These are phyloP conservation scores for Microhierax caerulescens DNA, from an alignment of 2,797 vertebrate species.

Conservation along the genomic window DNA sequence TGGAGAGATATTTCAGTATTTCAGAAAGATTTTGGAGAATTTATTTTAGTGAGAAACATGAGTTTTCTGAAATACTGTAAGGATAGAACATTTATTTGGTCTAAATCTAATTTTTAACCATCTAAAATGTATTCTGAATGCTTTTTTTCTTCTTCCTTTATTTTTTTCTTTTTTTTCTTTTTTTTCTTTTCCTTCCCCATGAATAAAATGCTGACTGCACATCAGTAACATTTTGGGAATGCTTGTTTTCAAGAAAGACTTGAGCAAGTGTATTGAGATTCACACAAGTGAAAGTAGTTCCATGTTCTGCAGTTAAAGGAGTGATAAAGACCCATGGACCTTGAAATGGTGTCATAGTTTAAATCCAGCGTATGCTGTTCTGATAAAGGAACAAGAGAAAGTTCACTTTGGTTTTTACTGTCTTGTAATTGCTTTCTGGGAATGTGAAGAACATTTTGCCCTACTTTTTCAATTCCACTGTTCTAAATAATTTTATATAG, in stretches of 20 bases:
- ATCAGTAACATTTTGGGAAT: neutral
- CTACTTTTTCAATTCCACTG: neutral
- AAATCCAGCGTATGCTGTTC: neutral
- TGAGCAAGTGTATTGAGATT: neutral
- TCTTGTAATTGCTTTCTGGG: neutral
- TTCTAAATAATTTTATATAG: neutral
- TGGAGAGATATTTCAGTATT: neutral
- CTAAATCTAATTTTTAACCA: neutral
- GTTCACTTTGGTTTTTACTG: neutral
- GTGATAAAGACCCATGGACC: neutral
- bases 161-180: too few relatives aligned
- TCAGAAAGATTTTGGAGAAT: neutral
- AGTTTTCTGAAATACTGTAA: neutral
- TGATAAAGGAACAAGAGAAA: neutral
- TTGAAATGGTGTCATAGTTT: neutral
- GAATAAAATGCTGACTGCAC: neutral
- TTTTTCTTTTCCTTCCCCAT: too few relatives aligned
- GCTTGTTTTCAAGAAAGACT: neutral
- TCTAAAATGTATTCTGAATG: neutral
- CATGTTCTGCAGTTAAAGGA: neutral
- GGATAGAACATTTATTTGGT: neutral
- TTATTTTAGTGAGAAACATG: neutral
- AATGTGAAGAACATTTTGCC: neutral
- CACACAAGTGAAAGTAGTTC: neutral
- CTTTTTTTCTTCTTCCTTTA: too few relatives aligned